Evolutionary conservation across 2,888 invertebrate species (phyloP).

Genomic region (Oscheius sp.): DNA sequence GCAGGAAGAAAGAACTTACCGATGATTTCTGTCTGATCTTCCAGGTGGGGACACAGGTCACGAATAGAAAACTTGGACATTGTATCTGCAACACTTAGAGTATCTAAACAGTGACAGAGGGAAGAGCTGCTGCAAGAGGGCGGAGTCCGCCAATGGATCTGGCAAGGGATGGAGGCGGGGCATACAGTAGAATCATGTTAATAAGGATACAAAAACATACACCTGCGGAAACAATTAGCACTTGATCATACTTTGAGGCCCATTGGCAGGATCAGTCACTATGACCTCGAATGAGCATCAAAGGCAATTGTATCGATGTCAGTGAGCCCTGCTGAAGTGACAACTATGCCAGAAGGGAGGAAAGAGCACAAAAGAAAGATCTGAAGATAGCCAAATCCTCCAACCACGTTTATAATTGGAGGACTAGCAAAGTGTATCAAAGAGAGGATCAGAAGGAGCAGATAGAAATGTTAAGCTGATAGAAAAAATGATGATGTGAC

Average conservation of each 20-base stretch:
- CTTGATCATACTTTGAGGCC: not conserved
- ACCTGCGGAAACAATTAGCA: constrained; percentile 26
- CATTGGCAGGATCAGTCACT: constrained; percentile 14
- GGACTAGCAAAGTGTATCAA: no score
- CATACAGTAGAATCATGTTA: constrained; percentile 1
- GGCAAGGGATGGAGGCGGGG: constrained; percentile 20
- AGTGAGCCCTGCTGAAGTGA: not conserved
- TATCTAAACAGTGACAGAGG: not conserved
- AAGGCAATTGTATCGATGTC: constrained; percentile 19
- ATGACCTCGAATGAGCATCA: constrained; percentile 13
- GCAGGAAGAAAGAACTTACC: constrained; percentile 15
- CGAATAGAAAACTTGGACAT: constrained; percentile 54
- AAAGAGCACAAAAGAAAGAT: not conserved
- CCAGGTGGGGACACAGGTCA: constrained; percentile 54
- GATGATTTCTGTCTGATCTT: not conserved
- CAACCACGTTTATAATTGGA: no score
- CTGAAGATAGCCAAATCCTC: not conserved
- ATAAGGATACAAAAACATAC: constrained; percentile 3
- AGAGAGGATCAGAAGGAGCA: not conserved
- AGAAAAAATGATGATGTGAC: not conserved
- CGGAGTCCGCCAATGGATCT: constrained; percentile 21
- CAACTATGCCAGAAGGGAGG: not conserved
- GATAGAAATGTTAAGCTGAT: not conserved
- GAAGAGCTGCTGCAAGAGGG: constrained; percentile 14
- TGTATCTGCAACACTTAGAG: no score